These are phyloP conservation scores for Eupithecia abbreviata DNA, from an alignment of 2,888 invertebrate species.

Conservation along the genomic window DNA sequence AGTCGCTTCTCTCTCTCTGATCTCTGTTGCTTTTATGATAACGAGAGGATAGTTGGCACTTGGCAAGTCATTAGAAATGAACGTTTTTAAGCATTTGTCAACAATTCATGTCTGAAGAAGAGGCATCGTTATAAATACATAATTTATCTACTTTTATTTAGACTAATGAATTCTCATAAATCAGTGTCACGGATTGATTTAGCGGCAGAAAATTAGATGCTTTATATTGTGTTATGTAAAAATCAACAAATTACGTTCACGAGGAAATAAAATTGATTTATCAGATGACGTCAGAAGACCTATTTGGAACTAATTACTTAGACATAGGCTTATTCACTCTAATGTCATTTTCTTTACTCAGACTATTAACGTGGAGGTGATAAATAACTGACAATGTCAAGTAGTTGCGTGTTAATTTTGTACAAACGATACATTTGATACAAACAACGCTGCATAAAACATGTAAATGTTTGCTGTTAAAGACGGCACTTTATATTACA, in stretches of 20 bases:
- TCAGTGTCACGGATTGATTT: neutral
- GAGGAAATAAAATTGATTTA: neutral
- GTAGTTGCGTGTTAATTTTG: constrained; percentile 38
- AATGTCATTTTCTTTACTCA: constrained; percentile 36
- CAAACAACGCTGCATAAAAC: constrained; percentile 16
- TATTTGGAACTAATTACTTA: constrained; percentile 34
- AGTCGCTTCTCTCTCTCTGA: too few relatives aligned
- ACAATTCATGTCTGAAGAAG: neutral
- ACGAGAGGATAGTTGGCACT: neutral
- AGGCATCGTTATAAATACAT: constrained; percentile 30
- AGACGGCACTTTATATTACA: neutral
- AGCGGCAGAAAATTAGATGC: neutral
- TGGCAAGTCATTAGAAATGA: neutral
- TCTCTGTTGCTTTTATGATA: neutral
- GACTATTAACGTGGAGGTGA: constrained; percentile 32
- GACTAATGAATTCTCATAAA: constrained; percentile 6
- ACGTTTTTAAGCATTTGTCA: neutral
- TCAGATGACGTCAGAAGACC: constrained; percentile 33
- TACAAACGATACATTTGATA: constrained; percentile 26
- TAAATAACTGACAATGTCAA: constrained; percentile 43
- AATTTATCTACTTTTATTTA: constrained; percentile 22
- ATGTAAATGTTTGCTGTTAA: constrained; percentile 4
- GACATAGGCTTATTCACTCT: constrained; percentile 31
- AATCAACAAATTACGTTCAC: neutral
- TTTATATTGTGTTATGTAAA: neutral